These are phyloP conservation scores for Eufriesea mexicana DNA, from an alignment of 1,140 invertebrate genomes.

Conservation along the genomic window DNA sequence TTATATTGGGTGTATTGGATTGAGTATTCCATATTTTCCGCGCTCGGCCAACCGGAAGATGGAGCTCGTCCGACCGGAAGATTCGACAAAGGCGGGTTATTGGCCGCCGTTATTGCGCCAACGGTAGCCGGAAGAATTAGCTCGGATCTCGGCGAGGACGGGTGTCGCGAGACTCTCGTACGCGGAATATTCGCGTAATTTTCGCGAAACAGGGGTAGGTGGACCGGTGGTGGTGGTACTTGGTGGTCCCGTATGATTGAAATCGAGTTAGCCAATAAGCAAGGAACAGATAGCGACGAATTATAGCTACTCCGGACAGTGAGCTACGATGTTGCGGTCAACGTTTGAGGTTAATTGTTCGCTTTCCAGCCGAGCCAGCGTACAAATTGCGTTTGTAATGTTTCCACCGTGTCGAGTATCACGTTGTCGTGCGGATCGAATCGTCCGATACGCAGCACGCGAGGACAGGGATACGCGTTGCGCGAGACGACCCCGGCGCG, in stretches of 20 bases:
- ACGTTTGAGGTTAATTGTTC: constrained; percentile 43
- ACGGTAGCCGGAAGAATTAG: too few relatives aligned
- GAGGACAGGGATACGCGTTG: background rate
- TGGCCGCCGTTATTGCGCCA: constrained; percentile 72
- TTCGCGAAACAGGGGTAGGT: background rate
- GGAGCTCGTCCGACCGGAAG: constrained; percentile 70
- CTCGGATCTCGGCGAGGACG: too few relatives aligned
- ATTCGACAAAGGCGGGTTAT: constrained; percentile 78
- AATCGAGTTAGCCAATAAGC: constrained; percentile 39
- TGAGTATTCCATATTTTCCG: constrained; percentile 77
- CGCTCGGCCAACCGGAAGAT: constrained; percentile 75
- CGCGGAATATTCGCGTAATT: too few relatives aligned
- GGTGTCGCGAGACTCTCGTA: too few relatives aligned
- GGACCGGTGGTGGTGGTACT: background rate
- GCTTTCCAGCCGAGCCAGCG: constrained; percentile 12
- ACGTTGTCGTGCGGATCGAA: constrained; percentile 8
- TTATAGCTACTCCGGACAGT: constrained; percentile 10
- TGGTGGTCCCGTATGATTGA: constrained; percentile 4
- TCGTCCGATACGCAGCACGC: background rate
- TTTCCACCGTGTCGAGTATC: background rate
- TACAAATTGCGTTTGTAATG: constrained; percentile 38
- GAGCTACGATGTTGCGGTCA: constrained; percentile 29
- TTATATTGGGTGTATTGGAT: constrained; percentile 71
- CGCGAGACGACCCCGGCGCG: background rate
- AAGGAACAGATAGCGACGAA: constrained; percentile 23